Conservation (phyloP, 2,888 invertebrate species). For the Adela reaumurella region DNA sequence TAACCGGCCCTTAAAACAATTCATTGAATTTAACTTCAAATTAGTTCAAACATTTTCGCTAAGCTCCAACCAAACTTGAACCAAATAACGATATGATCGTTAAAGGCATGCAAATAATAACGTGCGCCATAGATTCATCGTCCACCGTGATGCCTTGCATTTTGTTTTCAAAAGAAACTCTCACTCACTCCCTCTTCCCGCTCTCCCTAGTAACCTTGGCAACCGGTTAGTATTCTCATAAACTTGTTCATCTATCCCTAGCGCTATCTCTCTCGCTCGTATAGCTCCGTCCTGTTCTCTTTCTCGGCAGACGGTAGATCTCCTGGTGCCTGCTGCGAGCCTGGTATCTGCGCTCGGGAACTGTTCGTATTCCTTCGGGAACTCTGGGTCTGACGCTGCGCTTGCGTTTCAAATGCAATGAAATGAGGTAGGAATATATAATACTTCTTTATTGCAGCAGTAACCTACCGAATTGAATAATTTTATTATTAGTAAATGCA, state of each 20-base stretch:
- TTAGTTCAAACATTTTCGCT: too few relatives aligned
- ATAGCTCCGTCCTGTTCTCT: neutral
- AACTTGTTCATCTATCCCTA: neutral
- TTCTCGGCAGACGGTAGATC: neutral
- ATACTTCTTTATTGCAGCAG: too few relatives aligned
- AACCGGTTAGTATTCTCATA: constrained; percentile 7
- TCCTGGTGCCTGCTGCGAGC: neutral
- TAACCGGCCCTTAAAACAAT: too few relatives aligned
- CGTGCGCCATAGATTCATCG: too few relatives aligned
- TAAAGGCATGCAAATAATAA: neutral
- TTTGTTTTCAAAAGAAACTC: neutral
- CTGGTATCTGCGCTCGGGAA: neutral
- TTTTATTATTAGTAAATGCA: too few relatives aligned
- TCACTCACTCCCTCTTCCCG: constrained; percentile 1
- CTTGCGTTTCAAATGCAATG: too few relatives aligned
- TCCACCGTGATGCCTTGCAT: neutral
- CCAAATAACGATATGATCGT: too few relatives aligned
- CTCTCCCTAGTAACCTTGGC: constrained; percentile 9
- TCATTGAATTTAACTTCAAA: too few relatives aligned
- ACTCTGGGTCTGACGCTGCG: neutral
- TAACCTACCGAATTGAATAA: too few relatives aligned
- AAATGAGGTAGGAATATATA: too few relatives aligned
- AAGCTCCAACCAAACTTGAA: too few relatives aligned
- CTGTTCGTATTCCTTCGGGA: neutral
- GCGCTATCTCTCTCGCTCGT: neutral